Conservation (phyloP, 2,888 invertebrate species). For the Brachyptera putata region DNA sequence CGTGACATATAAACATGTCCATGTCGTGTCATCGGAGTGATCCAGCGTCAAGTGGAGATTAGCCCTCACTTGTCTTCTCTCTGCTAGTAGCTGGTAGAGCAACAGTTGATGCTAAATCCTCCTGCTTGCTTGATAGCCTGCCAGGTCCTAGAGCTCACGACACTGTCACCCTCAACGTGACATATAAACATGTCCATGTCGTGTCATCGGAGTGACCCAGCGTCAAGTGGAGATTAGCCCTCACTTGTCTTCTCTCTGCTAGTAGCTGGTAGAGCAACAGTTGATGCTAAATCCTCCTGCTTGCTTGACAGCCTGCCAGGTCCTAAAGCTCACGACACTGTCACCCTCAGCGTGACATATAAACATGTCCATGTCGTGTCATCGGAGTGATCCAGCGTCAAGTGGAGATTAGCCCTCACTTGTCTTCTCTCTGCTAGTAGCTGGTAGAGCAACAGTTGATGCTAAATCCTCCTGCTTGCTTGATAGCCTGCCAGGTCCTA, state of each 20-base stretch:
- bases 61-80: not conserved
- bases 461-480: no score
- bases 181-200: not conserved
- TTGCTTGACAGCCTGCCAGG: not conserved
- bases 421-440: no score
- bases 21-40: not conserved
- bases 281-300: constrained; percentile 4
- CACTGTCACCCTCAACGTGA: not conserved
- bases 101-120: not conserved
- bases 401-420: no score
- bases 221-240: no score
- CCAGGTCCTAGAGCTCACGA: not conserved
- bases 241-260: no score
- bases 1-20: not conserved
- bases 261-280: no score
- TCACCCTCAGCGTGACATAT: no score
- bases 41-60: not conserved
- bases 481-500: no score
- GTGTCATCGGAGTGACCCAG: no score
- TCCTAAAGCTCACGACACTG: not conserved
- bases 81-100: not conserved
- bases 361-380: no score
- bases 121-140: not conserved
- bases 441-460: no score
- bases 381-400: no score